These are phyloP conservation scores for Geopemphigus sp. DNA, from an alignment of 1,140 invertebrate species.

Conservation along the genomic window DNA sequence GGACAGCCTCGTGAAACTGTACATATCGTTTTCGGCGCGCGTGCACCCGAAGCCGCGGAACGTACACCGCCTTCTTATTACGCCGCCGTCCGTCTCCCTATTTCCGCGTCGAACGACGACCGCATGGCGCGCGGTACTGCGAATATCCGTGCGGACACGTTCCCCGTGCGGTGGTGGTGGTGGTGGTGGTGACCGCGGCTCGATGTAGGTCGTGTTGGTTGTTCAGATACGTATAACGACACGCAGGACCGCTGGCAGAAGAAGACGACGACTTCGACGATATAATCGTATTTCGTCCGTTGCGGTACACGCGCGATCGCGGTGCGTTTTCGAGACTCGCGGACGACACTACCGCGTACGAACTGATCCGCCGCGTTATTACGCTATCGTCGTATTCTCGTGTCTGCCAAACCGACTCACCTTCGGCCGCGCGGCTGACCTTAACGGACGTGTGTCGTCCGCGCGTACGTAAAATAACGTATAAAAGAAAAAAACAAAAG, in stretches of 20 bases:
- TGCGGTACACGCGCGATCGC: neutral
- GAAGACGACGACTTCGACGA: too few species aligned
- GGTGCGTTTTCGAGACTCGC: neutral
- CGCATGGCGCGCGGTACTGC: too few species aligned
- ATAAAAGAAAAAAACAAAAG: neutral
- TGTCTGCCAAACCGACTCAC: slow-evolving; percentile 36
- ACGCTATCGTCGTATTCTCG: neutral
- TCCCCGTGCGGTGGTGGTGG: neutral
- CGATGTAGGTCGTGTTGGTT: too few species aligned
- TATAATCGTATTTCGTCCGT: too few species aligned
- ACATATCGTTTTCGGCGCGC: too few species aligned
- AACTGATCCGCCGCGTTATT: too few species aligned
- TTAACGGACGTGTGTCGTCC: neutral
- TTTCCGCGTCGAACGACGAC: too few species aligned
- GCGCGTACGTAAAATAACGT: neutral
- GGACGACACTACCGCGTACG: neutral
- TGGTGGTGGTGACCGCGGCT: neutral
- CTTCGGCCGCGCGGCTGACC: slow-evolving; percentile 37
- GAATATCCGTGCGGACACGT: too few species aligned
- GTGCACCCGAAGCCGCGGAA: neutral
- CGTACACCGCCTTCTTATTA: neutral
- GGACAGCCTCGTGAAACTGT: neutral
- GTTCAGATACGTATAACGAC: too few species aligned
- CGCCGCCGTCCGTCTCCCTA: too few species aligned
- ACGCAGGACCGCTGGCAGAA: too few species aligned